Evolutionary conservation across 2,113 vertebrate species (phyloP), one percentile per base, ranked within the genome.

Genomic region (Origma solitaria): DNA sequence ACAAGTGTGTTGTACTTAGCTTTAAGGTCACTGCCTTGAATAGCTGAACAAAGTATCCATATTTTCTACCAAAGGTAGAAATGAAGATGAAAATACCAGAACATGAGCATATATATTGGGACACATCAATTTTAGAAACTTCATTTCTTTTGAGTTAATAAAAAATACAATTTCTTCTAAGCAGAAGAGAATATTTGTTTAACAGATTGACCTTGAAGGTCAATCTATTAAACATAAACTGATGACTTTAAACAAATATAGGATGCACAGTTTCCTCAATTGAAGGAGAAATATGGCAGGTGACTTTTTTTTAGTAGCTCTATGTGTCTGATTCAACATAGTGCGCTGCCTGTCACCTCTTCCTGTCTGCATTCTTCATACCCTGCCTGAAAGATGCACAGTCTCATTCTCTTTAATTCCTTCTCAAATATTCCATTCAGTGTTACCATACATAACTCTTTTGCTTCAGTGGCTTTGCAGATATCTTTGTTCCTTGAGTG

Each of bases 221-320:
- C n/a, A n/a, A n/a, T n/a, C n/a, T n/a, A n/a, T n/a, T n/a, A n/a
- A n/a, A n/a, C n/a, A n/a, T n/a, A 61, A 21, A 49, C 0, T 19
- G 27, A 37, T 78, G 20, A n/a, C 53, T 25, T 53, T 53, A 51
- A 68, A 25, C 18, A 54, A 61, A 13, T 20, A 28, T 0, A 53
- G 31, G 27, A 44, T 61, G 30, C 7, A 21, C 24, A 2, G 4
- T 68, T 85, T 80, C 53, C 28, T 72, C 6, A 7, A 0, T 0
- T 44, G 62, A 82, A 86, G 13, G 7, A 56, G 40, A 65, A 92
- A 90, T 37, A 45, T 0, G 2, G 4, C 35, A 50, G 47, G 16
- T 53, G 38, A 38, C 10, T 5, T 45, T 38, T 60, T 72, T 65
- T 54, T 20, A 13, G 69, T n/a, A 72, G 15, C 20, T 61, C 9